phyloP scores from a whole-genome alignment of 2,888 invertebrate species.

The Incurvaria masculella region DNA sequence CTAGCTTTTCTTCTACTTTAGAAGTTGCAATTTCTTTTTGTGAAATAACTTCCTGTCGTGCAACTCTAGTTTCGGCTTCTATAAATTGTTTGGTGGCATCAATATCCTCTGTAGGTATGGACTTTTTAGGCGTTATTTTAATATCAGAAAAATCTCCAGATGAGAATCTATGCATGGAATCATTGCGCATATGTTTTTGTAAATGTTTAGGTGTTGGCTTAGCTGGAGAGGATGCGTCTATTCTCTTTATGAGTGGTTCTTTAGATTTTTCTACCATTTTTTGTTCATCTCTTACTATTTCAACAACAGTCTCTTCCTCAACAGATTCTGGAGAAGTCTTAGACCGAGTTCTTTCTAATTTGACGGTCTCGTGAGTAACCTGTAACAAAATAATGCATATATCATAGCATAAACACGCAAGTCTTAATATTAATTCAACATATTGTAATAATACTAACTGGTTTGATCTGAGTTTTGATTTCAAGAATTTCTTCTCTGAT shows the following conservation, averaged over 20 bases:
- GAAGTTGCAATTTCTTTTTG: conserved; percentile 47
- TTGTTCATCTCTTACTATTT: conserved; percentile 31
- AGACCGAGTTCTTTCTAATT: conserved; percentile 36
- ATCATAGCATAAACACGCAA: conserved; percentile 7
- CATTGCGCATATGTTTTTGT: conserved; percentile 52
- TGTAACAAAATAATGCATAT: conserved; percentile 15
- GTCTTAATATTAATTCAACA: conserved; percentile 19
- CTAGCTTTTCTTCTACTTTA: conserved; percentile 55
- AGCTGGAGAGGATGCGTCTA: conserved; percentile 44
- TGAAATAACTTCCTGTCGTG: conserved; percentile 38
- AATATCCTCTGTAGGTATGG: conserved; percentile 45
- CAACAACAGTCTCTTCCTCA: conserved; percentile 28
- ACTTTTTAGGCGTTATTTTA: conserved; percentile 46
- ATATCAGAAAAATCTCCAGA: conserved; percentile 53
- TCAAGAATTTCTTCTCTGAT: conserved; percentile 70
- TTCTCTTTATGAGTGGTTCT: conserved; percentile 41
- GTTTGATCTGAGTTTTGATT: conserved; percentile 65
- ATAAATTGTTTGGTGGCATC: conserved; percentile 15
- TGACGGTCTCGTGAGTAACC: conserved; percentile 38
- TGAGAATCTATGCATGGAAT: conserved; percentile 48
- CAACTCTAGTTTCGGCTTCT: conserved; percentile 27
- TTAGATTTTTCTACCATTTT: conserved; percentile 33
- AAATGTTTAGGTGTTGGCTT: conserved; percentile 53
- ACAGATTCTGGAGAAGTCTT: conserved; percentile 40
- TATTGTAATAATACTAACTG: conserved; percentile 25